Percentiles rank a stretch among this genome's conserved stretches.
Evolutionary conservation across 2,113 vertebrate genomes (phyloP).

Genomic region (Capreolus pygargus): DNA sequence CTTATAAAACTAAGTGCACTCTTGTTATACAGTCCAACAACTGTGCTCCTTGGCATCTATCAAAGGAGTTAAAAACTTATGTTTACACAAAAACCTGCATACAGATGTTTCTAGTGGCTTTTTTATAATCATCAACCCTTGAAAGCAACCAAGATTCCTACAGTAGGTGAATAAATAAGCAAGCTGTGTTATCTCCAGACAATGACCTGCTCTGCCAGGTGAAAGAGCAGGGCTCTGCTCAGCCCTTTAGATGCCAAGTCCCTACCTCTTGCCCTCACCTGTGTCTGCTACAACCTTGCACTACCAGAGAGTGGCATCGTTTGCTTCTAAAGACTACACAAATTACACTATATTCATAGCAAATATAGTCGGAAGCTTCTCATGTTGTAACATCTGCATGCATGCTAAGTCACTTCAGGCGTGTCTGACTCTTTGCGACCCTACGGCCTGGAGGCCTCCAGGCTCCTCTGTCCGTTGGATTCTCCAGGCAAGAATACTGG

Average conservation of each 20-base stretch:
- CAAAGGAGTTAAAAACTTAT: background rate
- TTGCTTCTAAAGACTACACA: background rate
- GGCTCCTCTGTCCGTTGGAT: background rate
- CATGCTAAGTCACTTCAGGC: background rate
- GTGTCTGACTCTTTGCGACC: rapidly evolving
- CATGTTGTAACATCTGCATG: background rate
- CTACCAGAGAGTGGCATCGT: background rate
- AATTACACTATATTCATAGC: background rate
- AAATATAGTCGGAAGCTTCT: background rate
- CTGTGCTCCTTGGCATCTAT: background rate
- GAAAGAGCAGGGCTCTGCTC: background rate
- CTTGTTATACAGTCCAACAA: background rate
- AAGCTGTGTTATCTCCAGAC: background rate
- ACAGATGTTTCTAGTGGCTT: background rate
- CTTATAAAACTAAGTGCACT: background rate
- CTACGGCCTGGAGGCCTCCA: background rate
- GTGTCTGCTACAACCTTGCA: background rate
- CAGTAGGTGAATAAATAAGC: background rate
- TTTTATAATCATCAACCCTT: background rate
- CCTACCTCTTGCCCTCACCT: background rate
- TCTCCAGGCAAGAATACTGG: background rate
- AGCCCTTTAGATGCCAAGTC: background rate
- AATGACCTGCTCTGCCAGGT: background rate
- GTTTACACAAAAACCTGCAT: background rate
- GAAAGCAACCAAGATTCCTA: background rate